Percentiles rank a stretch among this genome's conserved stretches.
phyloP scores from a whole-genome alignment of 2,888 invertebrate genomes.

The Macrostomum cliftonense region DNA sequence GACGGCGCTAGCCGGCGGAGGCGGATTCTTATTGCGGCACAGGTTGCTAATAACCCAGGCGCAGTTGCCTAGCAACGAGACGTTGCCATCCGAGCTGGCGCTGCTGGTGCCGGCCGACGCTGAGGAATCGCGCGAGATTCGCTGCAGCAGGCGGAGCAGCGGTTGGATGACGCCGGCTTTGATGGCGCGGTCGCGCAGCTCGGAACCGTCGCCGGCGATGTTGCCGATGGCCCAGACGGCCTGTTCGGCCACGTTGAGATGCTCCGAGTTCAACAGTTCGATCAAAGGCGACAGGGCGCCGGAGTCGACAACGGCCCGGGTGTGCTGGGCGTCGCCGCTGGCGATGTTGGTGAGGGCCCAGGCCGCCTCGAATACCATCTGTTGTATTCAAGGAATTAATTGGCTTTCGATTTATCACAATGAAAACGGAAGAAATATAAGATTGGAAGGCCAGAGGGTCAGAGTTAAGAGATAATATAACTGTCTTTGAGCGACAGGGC shows the following conservation, averaged over 20 bases:
- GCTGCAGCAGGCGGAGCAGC: conserved; percentile 49
- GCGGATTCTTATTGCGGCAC: conserved; percentile 78
- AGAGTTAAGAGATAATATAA: neutral
- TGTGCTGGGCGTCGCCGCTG: conserved; percentile 76
- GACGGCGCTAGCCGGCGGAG: conserved; percentile 59
- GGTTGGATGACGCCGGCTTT: conserved; percentile 51
- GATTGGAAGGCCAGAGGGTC: neutral
- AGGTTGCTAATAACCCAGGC: conserved; percentile 84
- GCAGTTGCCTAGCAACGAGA: conserved; percentile 55
- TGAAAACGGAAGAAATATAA: no score
- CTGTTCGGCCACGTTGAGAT: conserved; percentile 46
- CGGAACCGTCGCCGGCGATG: conserved; percentile 53
- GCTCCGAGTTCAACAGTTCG: conserved; percentile 44
- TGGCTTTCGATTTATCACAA: conserved; percentile 1
- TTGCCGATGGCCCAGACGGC: conserved; percentile 96
- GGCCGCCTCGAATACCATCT: conserved; percentile 67
- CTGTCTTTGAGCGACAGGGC: no score
- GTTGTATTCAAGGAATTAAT: conserved; percentile 12
- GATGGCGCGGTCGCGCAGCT: conserved; percentile 62
- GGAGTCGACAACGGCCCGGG: conserved; percentile 60
- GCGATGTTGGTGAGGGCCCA: conserved; percentile 96
- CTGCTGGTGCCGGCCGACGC: neutral
- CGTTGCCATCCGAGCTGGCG: conserved; percentile 15
- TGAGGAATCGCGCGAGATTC: neutral
- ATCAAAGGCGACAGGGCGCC: conserved; percentile 71